Base-by-base conservation (phyloP, 2,113 vertebrate species). In the Pluvianellus socialis region DNA sequence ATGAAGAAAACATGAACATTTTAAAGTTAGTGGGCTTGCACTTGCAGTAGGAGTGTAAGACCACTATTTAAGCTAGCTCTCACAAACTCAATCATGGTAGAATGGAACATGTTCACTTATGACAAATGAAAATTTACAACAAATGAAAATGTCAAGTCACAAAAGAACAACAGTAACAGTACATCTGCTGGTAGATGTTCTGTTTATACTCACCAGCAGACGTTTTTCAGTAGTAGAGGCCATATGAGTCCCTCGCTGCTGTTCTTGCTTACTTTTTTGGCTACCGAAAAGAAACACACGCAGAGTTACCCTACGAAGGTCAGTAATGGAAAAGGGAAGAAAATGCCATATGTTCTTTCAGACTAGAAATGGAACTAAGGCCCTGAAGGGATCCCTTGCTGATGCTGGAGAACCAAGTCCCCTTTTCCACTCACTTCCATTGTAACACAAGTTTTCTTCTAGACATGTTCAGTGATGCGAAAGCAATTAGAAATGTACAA, bases 341-440 rank as follows among this genome's bases (percentile, higher is more conserved):
- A 7, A 14, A 0, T 22, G 28, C 17, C 9, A 1, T 30, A 14
- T 1, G 1, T 80, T 79, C 45, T 75, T 83, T 80, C 2, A 1
- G 33, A 23, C 12, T 85, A n/a, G 21, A 86, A 89, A 55, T 71
- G 47, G 49, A 93, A 47, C 23, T 26, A 50, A 35, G 61, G 33
- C 53, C 45, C 38, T 66, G 53, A 90, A 94, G 38, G 47, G 24
- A 79, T 70, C 17, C 27, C 18, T 90, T 68, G 14, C 28, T 77
- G 28, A 13, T 53, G 9, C 21, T 73, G n/a, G 16, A 58, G 45
- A 49, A 35, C 45, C 10, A 55, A 33, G 28, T 30, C 4, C 20
- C 3, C 22, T 74, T 75, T 75, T 35, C 33, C 44, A 30, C 12
- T 7, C 35, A 7, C 15, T 65, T 67, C 38, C 14, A 9, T 5